Evolutionary conservation across 2,888 invertebrate genomes (phyloP).

Genomic region (Strigamia maritima): DNA sequence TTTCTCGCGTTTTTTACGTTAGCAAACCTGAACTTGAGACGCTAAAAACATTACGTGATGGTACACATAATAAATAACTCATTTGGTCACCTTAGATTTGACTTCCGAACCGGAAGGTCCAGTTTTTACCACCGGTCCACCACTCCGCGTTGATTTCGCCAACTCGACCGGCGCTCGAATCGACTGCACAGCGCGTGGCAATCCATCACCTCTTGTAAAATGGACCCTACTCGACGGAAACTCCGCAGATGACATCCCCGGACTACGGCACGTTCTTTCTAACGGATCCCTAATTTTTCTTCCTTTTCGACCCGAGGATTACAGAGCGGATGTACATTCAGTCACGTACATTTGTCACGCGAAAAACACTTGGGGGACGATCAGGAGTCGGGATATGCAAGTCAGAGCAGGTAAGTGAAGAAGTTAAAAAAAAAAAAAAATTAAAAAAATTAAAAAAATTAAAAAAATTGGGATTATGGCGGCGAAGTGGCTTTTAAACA

Average conservation of each 20-base stretch:
- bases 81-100: no score
- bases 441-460: no score
- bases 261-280: conserved; percentile 46
- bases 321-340: conserved; percentile 46
- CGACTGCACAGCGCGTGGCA: conserved; percentile 48
- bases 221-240: conserved; percentile 48
- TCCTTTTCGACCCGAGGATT: conserved; percentile 44
- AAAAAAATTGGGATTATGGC: no score
- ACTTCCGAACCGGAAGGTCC: conserved; percentile 36
- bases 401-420: conserved; percentile 46
- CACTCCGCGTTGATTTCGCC: conserved; percentile 47
- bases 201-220: conserved; percentile 46
- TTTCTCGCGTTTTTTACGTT: no score
- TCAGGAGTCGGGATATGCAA: conserved; percentile 46
- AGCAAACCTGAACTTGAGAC: no score
- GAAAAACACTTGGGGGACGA: conserved; percentile 45
- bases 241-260: conserved; percentile 46
- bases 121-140: conserved; percentile 37
- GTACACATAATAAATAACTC: no score
- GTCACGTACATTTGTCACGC: conserved; percentile 46
- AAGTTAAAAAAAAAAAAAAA: no score
- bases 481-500: not conserved
- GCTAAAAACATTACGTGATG: no score
- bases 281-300: conserved; percentile 47
- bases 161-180: conserved; percentile 48